These are phyloP conservation scores for Nycticryphes semicollaris DNA, from an alignment of 2,113 vertebrate genomes.

Conservation along the genomic window DNA sequence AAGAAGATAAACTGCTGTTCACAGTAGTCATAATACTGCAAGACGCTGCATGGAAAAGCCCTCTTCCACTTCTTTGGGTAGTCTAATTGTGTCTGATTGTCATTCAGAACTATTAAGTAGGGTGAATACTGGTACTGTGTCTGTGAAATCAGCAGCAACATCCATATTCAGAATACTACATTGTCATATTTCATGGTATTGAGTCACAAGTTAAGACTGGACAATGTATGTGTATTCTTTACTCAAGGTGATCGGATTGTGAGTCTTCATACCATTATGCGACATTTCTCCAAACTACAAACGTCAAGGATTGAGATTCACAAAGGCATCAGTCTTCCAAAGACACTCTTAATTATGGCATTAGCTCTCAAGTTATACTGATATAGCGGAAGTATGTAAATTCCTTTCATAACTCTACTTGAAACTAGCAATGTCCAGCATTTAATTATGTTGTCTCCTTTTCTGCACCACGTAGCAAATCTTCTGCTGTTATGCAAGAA, in stretches of 20 bases:
- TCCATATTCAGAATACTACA: not conserved
- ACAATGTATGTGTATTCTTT: not conserved
- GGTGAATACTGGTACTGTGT: not conserved
- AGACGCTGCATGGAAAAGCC: not conserved
- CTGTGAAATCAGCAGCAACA: not conserved
- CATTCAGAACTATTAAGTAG: not conserved
- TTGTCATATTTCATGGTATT: not conserved
- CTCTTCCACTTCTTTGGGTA: not conserved
- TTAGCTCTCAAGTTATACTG: not conserved
- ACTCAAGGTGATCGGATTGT: not conserved
- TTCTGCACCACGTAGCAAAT: not conserved
- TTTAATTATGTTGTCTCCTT: not conserved
- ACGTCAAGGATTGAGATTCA: not conserved
- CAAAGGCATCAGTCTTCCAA: not conserved
- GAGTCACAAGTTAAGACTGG: not conserved
- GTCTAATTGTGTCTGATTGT: not conserved
- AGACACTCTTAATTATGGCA: not conserved
- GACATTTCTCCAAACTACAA: not conserved
- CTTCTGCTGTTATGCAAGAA: not conserved
- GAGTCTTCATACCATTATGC: not conserved
- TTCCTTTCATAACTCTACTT: not conserved
- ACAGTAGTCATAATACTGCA: not conserved
- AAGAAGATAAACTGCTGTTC: not conserved
- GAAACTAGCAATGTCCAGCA: not conserved
- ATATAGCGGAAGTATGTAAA: not conserved